Conservation (phyloP, 2,113 vertebrate species). For the Hepsetus odoe region DNA sequence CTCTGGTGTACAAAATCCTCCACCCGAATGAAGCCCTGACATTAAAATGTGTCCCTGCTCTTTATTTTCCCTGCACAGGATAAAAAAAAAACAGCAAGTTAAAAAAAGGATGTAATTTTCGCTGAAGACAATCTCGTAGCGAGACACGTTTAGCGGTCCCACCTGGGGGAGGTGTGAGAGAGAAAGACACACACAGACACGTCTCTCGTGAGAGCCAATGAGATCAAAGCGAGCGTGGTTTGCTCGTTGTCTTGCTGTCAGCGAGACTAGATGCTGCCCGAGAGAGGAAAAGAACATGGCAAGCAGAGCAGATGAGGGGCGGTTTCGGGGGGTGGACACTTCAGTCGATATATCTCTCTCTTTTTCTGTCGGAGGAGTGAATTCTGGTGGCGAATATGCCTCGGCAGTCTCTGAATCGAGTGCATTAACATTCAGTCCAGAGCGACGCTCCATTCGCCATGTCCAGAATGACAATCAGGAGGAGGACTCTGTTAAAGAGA, state of each 20-base stretch:
- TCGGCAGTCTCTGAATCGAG: neutral
- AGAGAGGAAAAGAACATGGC: neutral
- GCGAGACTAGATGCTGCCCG: neutral
- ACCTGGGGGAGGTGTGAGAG: neutral
- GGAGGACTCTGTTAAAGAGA: neutral
- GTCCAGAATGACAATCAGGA: neutral
- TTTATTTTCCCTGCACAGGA: neutral
- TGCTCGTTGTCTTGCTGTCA: neutral
- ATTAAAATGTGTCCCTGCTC: too few relatives aligned
- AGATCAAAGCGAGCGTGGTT: neutral
- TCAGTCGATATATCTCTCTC: neutral
- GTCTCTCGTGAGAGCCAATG: neutral
- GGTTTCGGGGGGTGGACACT: neutral
- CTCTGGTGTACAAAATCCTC: too few relatives aligned
- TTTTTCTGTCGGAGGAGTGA: neutral
- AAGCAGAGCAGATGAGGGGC: neutral
- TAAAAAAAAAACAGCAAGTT: neutral
- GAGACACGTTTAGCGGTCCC: neutral
- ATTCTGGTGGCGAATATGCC: too few relatives aligned
- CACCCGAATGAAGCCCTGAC: too few relatives aligned
- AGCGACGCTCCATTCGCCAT: neutral
- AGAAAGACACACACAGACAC: neutral
- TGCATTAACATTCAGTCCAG: neutral
- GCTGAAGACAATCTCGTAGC: neutral
- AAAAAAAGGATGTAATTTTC: neutral